Evolutionary conservation across 2,797 vertebrate species (phyloP), one percentile per base, ranked within the genome.

Genomic region (Clarias platycephalus): DNA sequence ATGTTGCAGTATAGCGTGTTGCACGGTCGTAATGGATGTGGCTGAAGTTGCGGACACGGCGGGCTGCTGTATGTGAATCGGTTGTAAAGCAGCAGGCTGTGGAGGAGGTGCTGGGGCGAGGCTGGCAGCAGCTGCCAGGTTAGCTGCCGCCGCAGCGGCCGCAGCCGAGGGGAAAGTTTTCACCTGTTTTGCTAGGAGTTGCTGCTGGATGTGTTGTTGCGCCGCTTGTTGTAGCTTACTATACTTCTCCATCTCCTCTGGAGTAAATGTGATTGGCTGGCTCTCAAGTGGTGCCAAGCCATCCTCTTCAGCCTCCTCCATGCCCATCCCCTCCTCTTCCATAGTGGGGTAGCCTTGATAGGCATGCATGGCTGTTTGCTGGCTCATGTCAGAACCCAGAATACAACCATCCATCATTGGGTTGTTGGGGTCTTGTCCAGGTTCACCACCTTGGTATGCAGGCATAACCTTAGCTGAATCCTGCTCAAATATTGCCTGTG

Each of bases 221-320:
- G 98, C 98, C 0, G 98, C 98, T 91, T 99, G 98, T 84, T 99
- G 98, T 85, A 99, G 95, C 89, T 99, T 99, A 90, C 98, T 96
- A 92, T 99, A 99, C 79, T 99, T 99, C 91, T 99, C 98, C 97
- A 99, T 98, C 90, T 99, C 98, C 91, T 99, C 98, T 0, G 98
- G 97, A 0, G 98, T 99, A 89, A 99, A 99, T 0, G 98, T 99
- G 87, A 99, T 99, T 4, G 98, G 98, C 87, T 99, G 98, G 93
- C 97, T 99, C 93, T 99, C 98, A 13, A 99, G 90, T 0, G 98
- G 98, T 0, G 98, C 98, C 77, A 99, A 90, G 1, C 97, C 97
- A 1, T 95, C 95, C 75, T 96, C 95, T 89, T 96, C 95, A 0
- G 93, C 90, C 87, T 96, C 90, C 87, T 96, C 95, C 88, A 95